Evolutionary conservation across 2,888 invertebrate genomes (phyloP).

Genomic region (Pandemis heparana): DNA sequence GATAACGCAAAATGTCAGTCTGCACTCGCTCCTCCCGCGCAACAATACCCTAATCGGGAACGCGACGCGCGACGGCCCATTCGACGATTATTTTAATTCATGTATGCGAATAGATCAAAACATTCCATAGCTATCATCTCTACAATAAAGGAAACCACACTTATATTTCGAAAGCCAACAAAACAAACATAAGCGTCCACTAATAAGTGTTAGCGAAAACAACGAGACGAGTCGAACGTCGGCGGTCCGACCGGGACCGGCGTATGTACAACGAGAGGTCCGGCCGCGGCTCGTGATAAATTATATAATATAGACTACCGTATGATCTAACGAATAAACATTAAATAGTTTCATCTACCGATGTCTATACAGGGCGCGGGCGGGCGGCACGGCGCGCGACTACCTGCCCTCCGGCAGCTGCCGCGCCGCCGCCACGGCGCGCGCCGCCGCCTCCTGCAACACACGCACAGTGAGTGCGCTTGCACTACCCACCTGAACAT

Average conservation of each 20-base stretch:
- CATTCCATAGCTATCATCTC: slow-evolving; percentile 78
- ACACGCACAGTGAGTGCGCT: no score
- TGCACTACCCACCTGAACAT: neutral
- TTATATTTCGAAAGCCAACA: slow-evolving; percentile 83
- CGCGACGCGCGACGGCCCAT: slow-evolving; percentile 46
- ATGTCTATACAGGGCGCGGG: slow-evolving; percentile 52
- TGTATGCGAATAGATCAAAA: slow-evolving; percentile 71
- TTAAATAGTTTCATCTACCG: slow-evolving; percentile 63
- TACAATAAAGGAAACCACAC: slow-evolving; percentile 81
- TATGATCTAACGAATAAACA: slow-evolving; percentile 66
- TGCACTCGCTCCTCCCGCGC: slow-evolving; percentile 53
- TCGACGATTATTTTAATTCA: slow-evolving; percentile 53
- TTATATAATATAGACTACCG: slow-evolving; percentile 60
- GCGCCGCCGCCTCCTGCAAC: slow-evolving; percentile 62
- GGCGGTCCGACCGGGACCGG: slow-evolving; percentile 52
- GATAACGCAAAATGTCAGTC: slow-evolving; percentile 39
- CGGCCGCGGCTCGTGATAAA: slow-evolving; percentile 49
- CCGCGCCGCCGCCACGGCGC: slow-evolving; percentile 65
- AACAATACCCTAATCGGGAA: slow-evolving; percentile 47
- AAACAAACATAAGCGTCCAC: slow-evolving; percentile 82
- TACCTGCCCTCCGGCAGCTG: slow-evolving; percentile 80
- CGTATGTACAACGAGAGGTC: slow-evolving; percentile 60
- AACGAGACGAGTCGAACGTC: slow-evolving; percentile 60
- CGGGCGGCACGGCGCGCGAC: slow-evolving; percentile 52
- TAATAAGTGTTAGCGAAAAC: slow-evolving; percentile 77